Conservation (phyloP, 2,888 invertebrate species). For the Nephrotoma guestfalica region DNA sequence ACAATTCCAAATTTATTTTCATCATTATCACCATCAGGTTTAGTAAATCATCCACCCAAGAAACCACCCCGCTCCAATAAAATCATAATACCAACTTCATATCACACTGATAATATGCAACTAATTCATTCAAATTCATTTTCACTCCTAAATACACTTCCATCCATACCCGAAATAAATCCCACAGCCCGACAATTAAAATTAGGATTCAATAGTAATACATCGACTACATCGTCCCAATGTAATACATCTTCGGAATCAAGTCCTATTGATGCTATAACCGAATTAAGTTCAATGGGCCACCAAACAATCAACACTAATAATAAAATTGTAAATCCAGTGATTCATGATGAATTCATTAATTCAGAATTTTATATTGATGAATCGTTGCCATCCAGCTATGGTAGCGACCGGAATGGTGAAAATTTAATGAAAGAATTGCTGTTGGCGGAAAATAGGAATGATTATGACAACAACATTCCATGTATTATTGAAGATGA, state of each 20-base stretch:
- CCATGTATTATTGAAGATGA: constrained; percentile 2
- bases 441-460: constrained; percentile 7
- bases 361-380: constrained; percentile 79
- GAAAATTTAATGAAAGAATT: constrained; percentile 5
- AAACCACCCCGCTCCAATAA: constrained; percentile 28
- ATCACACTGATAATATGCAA: not conserved
- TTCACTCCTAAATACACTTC: constrained; percentile 10
- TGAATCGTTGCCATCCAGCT: constrained; percentile 74
- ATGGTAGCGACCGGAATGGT: constrained; percentile 28
- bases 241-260: constrained; percentile 2
- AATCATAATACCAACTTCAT: not conserved
- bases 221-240: not conserved
- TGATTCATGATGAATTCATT: constrained; percentile 43
- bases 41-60: constrained; percentile 24
- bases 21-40: constrained; percentile 3
- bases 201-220: not conserved
- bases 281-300: constrained; percentile 2
- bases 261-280: not conserved
- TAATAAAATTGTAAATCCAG: not conserved
- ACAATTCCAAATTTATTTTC: constrained; percentile 3
- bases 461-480: constrained; percentile 7
- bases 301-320: constrained; percentile 6
- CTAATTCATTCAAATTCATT: constrained; percentile 2
- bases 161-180: constrained; percentile 15
- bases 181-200: not conserved